Evolutionary conservation across 1,140 invertebrate genomes (phyloP), one percentile per base, ranked within the genome.

Genomic region (Vollenhovia emeryi): DNA sequence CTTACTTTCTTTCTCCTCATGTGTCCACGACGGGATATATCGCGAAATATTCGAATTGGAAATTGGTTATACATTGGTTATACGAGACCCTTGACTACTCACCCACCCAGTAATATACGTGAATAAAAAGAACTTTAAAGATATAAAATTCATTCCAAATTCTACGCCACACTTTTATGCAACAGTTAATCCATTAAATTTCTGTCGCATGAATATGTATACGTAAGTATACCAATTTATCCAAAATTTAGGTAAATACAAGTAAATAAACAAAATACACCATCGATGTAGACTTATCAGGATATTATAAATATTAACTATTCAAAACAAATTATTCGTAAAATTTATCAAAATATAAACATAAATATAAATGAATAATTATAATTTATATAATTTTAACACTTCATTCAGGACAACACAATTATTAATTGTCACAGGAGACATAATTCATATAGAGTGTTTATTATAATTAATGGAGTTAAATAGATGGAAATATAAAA

Each of bases 51-150:
- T 68, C 24, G 21, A 24, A 74, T 68, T 71, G 69, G 40, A 59
- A 79, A 85, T 85, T 79, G 86, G 55, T 64, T 66, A 45, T 52
- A 75, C 45, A 79, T 45, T 24, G 57, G 11, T 36, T 45, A 45
- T 66, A 66, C 33, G 40, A 24, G n/a, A 55, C 8, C 7, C 60
- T 59, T 66, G 43, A 33, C 57, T 30, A 64, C 30, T 80, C 40
- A 48, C 33, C 3, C n/a, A 21, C 24, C 3, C 36, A 40, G n/a
- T 55, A 79, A 79, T 79, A 68, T 40, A 45, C 50, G 66, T 13
- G 66, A 8, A 59, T 82, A 55, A 82, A 57, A 52, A 43, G 27
- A n/a, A 73, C 30, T 73, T 57, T 55, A 33, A 55, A 57, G 50
- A 40, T 79, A 79, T 30, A 57, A 82, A 73, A 57, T 73, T 18